phyloP scores from a whole-genome alignment of 2,888 invertebrate species.

The Ectropis crepuscularia region DNA sequence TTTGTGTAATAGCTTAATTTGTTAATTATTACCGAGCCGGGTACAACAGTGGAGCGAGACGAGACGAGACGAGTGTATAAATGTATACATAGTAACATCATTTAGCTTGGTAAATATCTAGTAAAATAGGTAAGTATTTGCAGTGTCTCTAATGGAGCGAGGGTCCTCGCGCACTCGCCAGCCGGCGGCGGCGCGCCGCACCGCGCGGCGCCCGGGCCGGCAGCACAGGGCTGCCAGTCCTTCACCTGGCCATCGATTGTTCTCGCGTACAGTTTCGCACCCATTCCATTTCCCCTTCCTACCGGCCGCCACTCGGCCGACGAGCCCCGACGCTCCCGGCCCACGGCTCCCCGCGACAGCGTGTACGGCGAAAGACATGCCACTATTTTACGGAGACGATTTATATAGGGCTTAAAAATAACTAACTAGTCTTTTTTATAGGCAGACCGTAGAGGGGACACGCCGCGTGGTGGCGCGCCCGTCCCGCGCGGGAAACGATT shows the following conservation, averaged over 20 bases:
- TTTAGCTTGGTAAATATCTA: constrained; percentile 74
- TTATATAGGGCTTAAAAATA: constrained; percentile 77
- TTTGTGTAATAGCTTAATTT: constrained; percentile 69
- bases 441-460: constrained; percentile 73
- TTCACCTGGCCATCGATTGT: constrained; percentile 37
- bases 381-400: constrained; percentile 68
- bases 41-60: constrained; percentile 80
- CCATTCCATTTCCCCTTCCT: constrained; percentile 4
- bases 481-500: constrained; percentile 68
- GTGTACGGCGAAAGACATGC: constrained; percentile 68
- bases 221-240: too few relatives aligned
- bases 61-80: constrained; percentile 69
- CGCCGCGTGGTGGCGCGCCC: constrained; percentile 57
- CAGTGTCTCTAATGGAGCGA: constrained; percentile 53
- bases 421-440: constrained; percentile 78
- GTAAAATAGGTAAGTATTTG: constrained; percentile 76
- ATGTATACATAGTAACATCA: constrained; percentile 71
- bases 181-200: not conserved
- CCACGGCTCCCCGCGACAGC: constrained; percentile 20
- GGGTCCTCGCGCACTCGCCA: constrained; percentile 11
- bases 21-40: constrained; percentile 78
- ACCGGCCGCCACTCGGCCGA: constrained; percentile 6
- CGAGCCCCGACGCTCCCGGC: constrained; percentile 34
- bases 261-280: constrained; percentile 43
- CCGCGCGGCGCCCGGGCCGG: not conserved